Evolutionary conservation across 1,140 invertebrate species (phyloP).

Genomic region (Oncopeltus fasciatus): DNA sequence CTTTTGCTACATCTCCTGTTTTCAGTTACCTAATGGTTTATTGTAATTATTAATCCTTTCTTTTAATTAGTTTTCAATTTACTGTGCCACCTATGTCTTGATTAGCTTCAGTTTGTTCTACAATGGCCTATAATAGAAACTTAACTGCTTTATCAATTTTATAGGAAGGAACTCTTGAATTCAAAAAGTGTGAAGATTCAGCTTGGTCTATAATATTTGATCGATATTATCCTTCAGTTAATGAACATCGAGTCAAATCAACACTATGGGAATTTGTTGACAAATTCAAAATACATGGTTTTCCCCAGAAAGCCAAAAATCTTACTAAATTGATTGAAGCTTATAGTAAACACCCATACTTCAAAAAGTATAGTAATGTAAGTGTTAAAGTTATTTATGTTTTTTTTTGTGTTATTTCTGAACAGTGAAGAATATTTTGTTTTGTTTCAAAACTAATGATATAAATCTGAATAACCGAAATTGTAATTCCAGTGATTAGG

Average conservation of each 20-base stretch:
- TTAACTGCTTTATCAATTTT: not conserved
- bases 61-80: not conserved
- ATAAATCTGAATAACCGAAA: too few relatives aligned
- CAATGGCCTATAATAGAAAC: not conserved
- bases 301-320: slow-evolving; percentile 3
- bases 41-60: not conserved
- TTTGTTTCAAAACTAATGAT: too few relatives aligned
- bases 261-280: not conserved
- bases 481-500: too few relatives aligned
- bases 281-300: slow-evolving; percentile 2
- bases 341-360: not conserved
- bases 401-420: too few relatives aligned
- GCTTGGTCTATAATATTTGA: not conserved
- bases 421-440: too few relatives aligned
- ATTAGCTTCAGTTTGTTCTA: not conserved
- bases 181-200: not conserved
- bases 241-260: not conserved
- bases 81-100: not conserved
- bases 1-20: not conserved
- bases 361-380: not conserved
- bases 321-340: not conserved
- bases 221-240: not conserved
- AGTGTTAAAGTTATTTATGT: too few relatives aligned
- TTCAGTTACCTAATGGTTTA: not conserved
- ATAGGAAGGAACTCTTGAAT: not conserved